Evolutionary conservation across 2,113 vertebrate species (phyloP).

Genomic region (Leptobrachium leishanense): DNA sequence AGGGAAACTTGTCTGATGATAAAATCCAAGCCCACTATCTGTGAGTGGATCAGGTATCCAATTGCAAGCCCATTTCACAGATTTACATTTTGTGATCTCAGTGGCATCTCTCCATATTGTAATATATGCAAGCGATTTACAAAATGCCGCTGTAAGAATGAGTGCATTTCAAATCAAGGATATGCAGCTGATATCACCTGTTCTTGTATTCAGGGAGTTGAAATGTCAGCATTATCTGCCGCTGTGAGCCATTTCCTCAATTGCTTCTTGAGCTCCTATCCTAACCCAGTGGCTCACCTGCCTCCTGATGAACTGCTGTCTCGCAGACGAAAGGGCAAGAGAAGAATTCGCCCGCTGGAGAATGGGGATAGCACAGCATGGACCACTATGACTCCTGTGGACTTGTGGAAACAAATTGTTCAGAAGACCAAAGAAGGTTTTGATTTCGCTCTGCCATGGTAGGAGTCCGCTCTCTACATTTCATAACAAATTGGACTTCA

Average conservation of each 20-base stretch:
- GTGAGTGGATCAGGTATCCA: too few species aligned
- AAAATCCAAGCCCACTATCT: too few species aligned
- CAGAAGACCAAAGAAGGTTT: constrained; percentile 71
- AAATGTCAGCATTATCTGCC: constrained; percentile 68
- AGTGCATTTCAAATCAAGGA: too few species aligned
- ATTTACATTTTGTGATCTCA: too few species aligned
- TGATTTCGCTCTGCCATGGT: constrained; percentile 55
- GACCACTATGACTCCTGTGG: constrained; percentile 65
- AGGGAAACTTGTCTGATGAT: too few species aligned
- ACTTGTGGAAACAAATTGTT: constrained; percentile 74
- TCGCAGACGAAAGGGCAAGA: constrained; percentile 44
- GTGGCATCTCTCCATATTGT: too few species aligned
- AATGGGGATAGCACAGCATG: constrained; percentile 66
- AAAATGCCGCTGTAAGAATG: too few species aligned
- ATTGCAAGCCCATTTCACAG: too few species aligned
- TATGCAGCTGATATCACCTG: background rate
- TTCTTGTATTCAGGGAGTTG: constrained; percentile 64
- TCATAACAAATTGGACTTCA: too few species aligned
- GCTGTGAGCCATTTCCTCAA: constrained; percentile 78
- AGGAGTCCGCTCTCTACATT: background rate
- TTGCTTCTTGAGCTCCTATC: constrained; percentile 74
- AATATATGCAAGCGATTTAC: too few species aligned
- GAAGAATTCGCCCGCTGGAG: constrained; percentile 37
- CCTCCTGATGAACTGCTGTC: constrained; percentile 62
- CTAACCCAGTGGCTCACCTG: constrained; percentile 56